Base-by-base conservation (phyloP, 2,888 invertebrate genomes). In the Eupithecia inturbata region DNA sequence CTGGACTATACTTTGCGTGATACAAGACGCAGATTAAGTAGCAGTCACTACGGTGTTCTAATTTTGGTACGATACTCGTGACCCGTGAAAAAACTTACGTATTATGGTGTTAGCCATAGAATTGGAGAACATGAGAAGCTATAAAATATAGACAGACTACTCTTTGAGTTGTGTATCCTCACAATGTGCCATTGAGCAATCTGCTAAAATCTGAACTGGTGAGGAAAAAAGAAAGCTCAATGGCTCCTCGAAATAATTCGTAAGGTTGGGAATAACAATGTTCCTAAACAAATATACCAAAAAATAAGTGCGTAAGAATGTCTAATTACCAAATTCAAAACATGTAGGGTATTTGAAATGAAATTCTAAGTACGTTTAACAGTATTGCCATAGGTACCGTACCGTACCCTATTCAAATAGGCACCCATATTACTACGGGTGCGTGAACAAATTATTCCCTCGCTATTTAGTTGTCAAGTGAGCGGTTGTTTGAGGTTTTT, bases 1-100 rank as follows among this genome's bases (percentile, higher is more conserved):
- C 92, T 90, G 83, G 85, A 86, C 83, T 84, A 85, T 89, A 88
- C 89, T 87, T 92, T 85, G 91, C 92, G 92, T 93, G 92, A 85
- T 87, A 77, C 86, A 83, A 71, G 31, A 19, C 66, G 72, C 67
- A 75, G 74, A 49, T 26, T 69, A 67, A 45, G 53, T 67, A 31
- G 31, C 45, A 75, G 69, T 75, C 36, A 86, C 85, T 86, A 85
- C 86, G 84, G 88, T 85, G 88, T 87, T 88, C 87, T 85, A 89
- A 89, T 87, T 89, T 88, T 80, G 86, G 87, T 83, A 82, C 83
- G 77, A 84, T 85, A 83, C 78, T 82, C 63, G 80, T 69, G 75
- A 72, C 72, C 73, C 82, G 83, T 82, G 80, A 79, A 81, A 81
- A 81, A 82, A 75, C 79, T 77, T 77, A 75, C 78, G 77, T 76